Evolutionary conservation across 2,113 vertebrate genomes (phyloP).

Genomic region (Natator depressus): DNA sequence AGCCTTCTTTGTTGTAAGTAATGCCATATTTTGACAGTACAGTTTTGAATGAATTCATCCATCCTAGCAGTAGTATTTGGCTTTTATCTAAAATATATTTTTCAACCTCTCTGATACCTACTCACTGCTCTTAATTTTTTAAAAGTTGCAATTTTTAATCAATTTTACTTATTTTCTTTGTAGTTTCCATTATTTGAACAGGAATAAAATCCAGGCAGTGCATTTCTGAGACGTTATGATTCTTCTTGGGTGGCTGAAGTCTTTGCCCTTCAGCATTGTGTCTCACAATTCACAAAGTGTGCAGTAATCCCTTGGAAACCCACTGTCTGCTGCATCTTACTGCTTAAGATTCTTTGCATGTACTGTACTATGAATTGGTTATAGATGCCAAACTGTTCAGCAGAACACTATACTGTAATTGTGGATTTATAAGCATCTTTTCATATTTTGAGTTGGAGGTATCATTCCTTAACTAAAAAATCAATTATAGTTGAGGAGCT

Average conservation of each 20-base stretch:
- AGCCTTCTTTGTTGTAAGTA: neutral
- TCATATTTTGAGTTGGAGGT: neutral
- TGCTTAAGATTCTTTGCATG: neutral
- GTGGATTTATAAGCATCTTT: neutral
- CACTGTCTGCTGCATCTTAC: neutral
- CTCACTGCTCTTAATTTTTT: neutral
- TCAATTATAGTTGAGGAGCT: neutral
- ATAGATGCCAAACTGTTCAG: neutral
- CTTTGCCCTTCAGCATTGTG: neutral
- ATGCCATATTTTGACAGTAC: neutral
- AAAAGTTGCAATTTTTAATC: neutral
- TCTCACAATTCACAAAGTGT: neutral
- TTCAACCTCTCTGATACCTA: neutral
- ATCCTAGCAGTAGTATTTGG: neutral
- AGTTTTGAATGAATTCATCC: neutral
- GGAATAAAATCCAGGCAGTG: neutral
- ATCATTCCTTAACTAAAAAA: neutral
- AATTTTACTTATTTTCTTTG: neutral
- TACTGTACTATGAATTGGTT: neutral
- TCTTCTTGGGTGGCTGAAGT: neutral
- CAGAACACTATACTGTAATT: neutral
- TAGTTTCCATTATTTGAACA: neutral
- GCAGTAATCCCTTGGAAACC: neutral
- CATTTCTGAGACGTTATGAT: neutral
- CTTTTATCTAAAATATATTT: neutral